A percentile compares a stretch with the other conserved stretches of the same genome.
Evolutionary conservation across 1,140 invertebrate genomes (phyloP).

Genomic region (Papilio polyxenes): DNA sequence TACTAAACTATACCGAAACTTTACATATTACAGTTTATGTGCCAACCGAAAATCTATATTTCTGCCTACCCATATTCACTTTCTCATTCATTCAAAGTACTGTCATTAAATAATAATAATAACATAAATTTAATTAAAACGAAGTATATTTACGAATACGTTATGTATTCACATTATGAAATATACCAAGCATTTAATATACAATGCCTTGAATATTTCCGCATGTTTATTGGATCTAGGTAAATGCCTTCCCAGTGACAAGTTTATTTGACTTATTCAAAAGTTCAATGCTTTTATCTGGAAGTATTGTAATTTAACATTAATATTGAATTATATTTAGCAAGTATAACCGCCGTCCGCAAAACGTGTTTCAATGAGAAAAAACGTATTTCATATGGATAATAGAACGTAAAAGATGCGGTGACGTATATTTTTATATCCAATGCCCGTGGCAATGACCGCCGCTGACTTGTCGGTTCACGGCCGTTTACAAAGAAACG

Average conservation of each 20-base stretch:
- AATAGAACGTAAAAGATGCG: conserved; percentile 61
- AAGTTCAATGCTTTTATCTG: conserved; percentile 30
- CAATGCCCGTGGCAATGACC: conserved; percentile 76
- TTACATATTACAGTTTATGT: too few species aligned
- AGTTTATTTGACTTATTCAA: conserved; percentile 14
- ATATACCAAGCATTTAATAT: not conserved
- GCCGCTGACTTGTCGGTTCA: conserved; percentile 70
- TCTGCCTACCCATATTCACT: not conserved
- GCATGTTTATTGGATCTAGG: not conserved
- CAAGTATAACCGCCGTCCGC: conserved; percentile 14
- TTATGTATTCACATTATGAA: not conserved
- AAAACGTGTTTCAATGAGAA: conserved; percentile 35
- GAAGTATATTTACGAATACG: not conserved
- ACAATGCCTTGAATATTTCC: conserved; percentile 19
- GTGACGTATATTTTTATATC: conserved; percentile 78
- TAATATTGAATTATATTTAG: conserved; percentile 27
- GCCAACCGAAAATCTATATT: not conserved
- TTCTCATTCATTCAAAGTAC: too few species aligned
- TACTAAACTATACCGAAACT: not conserved
- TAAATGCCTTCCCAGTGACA: not conserved
- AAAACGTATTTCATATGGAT: conserved; percentile 40
- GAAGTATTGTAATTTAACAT: not conserved
- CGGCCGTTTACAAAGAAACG: conserved; percentile 72
- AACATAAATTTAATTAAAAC: not conserved
- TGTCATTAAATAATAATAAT: too few species aligned